Evolutionary conservation across 2,888 invertebrate species (phyloP).

Genomic region (Rhingia campestris): DNA sequence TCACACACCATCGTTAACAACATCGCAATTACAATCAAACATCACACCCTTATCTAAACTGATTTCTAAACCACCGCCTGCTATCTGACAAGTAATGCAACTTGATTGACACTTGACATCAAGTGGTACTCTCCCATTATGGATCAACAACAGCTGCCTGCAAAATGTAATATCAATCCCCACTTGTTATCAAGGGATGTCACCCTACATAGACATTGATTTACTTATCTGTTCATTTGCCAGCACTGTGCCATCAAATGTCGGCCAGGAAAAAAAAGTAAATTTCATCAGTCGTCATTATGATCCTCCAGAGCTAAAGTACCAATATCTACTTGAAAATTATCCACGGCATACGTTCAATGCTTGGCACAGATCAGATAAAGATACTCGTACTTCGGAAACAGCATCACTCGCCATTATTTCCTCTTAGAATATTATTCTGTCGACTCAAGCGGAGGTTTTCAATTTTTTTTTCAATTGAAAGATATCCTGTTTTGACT

Average conservation of each 20-base stretch:
- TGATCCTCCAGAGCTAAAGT: conserved; percentile 25
- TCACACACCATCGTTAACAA: too few relatives aligned
- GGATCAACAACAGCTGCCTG: not conserved
- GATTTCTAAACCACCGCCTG: too few relatives aligned
- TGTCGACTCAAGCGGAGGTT: conserved; percentile 5
- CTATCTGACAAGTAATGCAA: not conserved
- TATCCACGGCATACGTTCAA: conserved; percentile 18
- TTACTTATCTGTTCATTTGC: conserved; percentile 42
- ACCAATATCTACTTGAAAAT: conserved; percentile 13
- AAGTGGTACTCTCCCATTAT: not conserved
- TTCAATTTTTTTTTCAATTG: conserved; percentile 21
- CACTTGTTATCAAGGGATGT: not conserved
- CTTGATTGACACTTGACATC: conserved; percentile 1
- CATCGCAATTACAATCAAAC: too few relatives aligned
- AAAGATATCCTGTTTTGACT: conserved; percentile 28
- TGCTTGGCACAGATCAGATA: conserved; percentile 9
- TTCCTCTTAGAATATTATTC: conserved; percentile 19
- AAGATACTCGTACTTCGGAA: conserved; percentile 17
- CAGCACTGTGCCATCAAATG: conserved; percentile 20
- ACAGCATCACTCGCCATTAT: conserved; percentile 22
- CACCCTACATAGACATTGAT: conserved; percentile 12
- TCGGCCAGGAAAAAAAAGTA: conserved; percentile 8
- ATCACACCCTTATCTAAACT: too few relatives aligned
- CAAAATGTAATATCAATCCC: not conserved
- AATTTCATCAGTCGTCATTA: conserved; percentile 13